Evolutionary conservation across 2,888 invertebrate genomes (phyloP), one percentile per base, ranked within the genome.

Genomic region (Micoletzkya japonica): DNA sequence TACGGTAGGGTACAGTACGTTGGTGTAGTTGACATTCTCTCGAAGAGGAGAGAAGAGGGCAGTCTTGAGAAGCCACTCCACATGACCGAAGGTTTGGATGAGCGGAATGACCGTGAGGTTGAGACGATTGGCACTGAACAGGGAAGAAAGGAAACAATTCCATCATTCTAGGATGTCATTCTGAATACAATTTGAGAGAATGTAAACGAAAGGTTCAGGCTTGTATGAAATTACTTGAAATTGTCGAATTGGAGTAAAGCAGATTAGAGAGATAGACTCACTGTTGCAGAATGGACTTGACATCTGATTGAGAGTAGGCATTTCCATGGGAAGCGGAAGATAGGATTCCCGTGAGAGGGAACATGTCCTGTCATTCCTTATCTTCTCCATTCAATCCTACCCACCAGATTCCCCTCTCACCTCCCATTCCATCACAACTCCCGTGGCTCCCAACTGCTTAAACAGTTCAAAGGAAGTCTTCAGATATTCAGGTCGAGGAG

Each of bases 21-120:
- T 73, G 2, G 79, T 76, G 63, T 77, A 79, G 14, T 68, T 54
- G 20, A 70, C 66, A 69, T 77, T 76, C 68, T 79, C 79, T 56
- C 79, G 30, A 10, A 92, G 87, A 70, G 90, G 88, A 68, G 88
- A 87, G 81, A 90, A 92, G 70, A 90, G 88, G 37, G 90, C 86
- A 28, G 91, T 88, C 83, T 93, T 93, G 60, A 93, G 87, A 0
- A 91, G 89, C 87, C 91, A 91, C 86, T 93, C 93, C 87, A 93
- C 87, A 85, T 93, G 93, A 0, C 92, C 93, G 85, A 93, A 92
- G 0, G 92, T 92, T 87, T 92, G 93, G 7, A 93, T 87, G 57
- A 93, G 86, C 0, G 93, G 93, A 78, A 93, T 91, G 0, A 91
- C 90, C 73, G 89, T 89, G 0, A 93, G 87, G 26, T 74, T 74